Evolutionary conservation across 2,113 vertebrate genomes (phyloP), one percentile per base, ranked within the genome.

Genomic region (Pseudorectes ferrugineus): DNA sequence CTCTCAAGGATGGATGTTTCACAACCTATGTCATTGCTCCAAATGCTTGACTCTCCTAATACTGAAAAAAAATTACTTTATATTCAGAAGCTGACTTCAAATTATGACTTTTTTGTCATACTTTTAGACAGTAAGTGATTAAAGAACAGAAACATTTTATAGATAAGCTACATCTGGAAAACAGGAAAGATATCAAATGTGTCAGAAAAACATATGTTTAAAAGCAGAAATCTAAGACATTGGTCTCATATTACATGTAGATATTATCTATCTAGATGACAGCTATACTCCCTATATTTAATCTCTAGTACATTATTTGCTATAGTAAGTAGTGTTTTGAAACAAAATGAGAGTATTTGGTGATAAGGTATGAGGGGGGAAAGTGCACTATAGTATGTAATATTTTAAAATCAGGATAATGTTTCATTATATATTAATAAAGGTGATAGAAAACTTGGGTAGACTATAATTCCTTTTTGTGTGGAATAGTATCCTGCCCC

Each of bases 371-470:
- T 13, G 14, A 14, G 3, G 20, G 5, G 2, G 0, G 5, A 3
- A 12, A 61, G 58, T 1, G 0, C 3, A 40, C 12, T 33, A 3
- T 18, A 15, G 2, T 58, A 15, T 29, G 13, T 11, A 65, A 52
- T 4, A 18, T 49, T 71, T 85, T n/a, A 57, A 87, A 92, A 46
- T 10, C 19, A 52, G 22, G 4, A 59, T 74, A 73, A 42, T 15
- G 12, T 22, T 89, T 85, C 3, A 21, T 57, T 26, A 43, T n/a
- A 5, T 81, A 25, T 36, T 59, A 35, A 52, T 57, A 90, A 66
- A 71, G 2, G 23, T 66, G 8, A 46, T 12, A 42, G 26, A 77
- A 18, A 40, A 35, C 11, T 65, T 80, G 36, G 14, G 36, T 8
- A 59, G 31, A 58, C 29, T 85, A 11, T 33, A 45, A 36, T 58